phyloP scores from a whole-genome alignment of 2,888 invertebrate genomes.

The Tetropium fuscum region DNA sequence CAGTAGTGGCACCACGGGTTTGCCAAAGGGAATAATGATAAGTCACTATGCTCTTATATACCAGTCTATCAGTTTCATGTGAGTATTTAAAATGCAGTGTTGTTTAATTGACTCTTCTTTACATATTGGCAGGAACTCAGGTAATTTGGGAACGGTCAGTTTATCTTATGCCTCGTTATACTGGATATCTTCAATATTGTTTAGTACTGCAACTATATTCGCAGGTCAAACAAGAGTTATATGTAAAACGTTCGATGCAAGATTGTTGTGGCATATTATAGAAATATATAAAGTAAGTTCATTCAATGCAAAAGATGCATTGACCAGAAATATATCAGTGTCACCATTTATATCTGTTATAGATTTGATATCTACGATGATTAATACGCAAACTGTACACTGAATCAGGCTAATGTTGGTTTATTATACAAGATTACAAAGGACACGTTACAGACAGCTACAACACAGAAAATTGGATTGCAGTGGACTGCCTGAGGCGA shows the following conservation, averaged over 20 bases:
- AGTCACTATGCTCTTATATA: slow-evolving; percentile 45
- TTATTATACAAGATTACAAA: too few species aligned
- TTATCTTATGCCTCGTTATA: slow-evolving; percentile 54
- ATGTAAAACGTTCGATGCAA: slow-evolving; percentile 45
- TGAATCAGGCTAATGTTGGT: too few species aligned
- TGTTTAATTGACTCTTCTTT: neutral
- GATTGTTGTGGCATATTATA: slow-evolving; percentile 50
- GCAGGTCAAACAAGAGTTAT: slow-evolving; percentile 53
- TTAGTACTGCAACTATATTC: slow-evolving; percentile 42
- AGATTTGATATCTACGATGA: too few species aligned
- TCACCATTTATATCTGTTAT: too few species aligned
- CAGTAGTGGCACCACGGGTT: slow-evolving; percentile 60
- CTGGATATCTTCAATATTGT: slow-evolving; percentile 56
- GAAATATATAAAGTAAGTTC: slow-evolving; percentile 54
- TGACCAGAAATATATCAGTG: neutral
- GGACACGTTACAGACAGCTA: too few species aligned
- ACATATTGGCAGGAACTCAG: slow-evolving; percentile 39
- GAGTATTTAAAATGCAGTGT: too few species aligned
- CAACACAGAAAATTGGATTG: too few species aligned
- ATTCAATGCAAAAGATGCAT: neutral
- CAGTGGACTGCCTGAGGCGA: too few species aligned
- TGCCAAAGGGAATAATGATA: slow-evolving; percentile 60
- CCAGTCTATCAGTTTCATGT: slow-evolving; percentile 42
- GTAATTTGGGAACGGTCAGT: slow-evolving; percentile 27
- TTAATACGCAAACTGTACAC: too few species aligned